Evolutionary conservation across 2,888 invertebrate genomes (phyloP), one percentile per base, ranked within the genome.

Genomic region (Mythimna vitellina): DNA sequence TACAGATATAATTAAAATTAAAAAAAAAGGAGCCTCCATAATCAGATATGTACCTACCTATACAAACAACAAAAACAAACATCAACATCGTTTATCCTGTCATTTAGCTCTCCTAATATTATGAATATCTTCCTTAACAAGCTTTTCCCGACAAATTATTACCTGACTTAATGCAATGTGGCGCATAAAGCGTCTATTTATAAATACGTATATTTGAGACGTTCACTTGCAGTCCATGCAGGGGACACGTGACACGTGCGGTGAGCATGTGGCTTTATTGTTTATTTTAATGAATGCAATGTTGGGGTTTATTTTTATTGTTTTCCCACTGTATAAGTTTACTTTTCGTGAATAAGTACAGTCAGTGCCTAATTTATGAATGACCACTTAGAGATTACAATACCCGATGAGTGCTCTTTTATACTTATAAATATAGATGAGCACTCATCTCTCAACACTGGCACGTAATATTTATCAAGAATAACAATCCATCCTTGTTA

Each of bases 161-260:
- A 57, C 22, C 14, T 49, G 49, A 42, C 32, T 17, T 25, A 66
- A 70, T 65, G 49, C 69, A 68, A 32, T 65, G 49, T 67, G 81
- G 65, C 53, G 53, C 58, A 60, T 81, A 3, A 22, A 9, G 20
- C n/a, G 49, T 49, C 32, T 81, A 82, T 80, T 78, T 72, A 64
- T 65, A 82, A 60, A 65, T 25, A 32, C 10, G 5, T 67, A 62
- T 64, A 61, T 63, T 66, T 70, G 46, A 54, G 12, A 35, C 17
- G 71, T 68, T 65, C 72, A 69, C 78, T 54, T 73, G 63, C 65
- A 49, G 20, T 57, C 54, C 82, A 69, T 64, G 66, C 53, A 57
- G 58, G 25, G 25, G 60, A 61, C 82, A 78, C 78, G 82, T 72
- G 63, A 61, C 78, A 82, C 66, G 79, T 73, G 78, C 9, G 29